Evolutionary conservation across 2,888 invertebrate species (phyloP).

Genomic region (Cyaniris semiargus): DNA sequence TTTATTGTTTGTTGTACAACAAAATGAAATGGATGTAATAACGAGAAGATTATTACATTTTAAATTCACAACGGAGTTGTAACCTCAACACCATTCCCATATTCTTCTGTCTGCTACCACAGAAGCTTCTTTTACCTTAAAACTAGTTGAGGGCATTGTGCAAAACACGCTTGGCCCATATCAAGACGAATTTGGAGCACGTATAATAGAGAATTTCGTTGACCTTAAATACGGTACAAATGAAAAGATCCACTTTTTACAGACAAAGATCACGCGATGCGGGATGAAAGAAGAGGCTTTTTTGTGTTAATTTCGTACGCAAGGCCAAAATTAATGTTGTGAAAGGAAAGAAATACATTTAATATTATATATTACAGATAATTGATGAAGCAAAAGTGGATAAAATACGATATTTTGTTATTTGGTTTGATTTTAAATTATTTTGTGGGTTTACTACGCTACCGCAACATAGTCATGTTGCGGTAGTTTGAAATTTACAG

Average conservation of each 20-base stretch:
- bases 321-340: conserved; percentile 33
- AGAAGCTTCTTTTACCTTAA: background rate
- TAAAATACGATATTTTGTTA: background rate
- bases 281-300: conserved; percentile 35
- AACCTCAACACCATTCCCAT: background rate
- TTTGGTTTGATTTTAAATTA: background rate
- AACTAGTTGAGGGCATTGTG: background rate
- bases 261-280: conserved; percentile 46
- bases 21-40: background rate
- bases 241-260: conserved; percentile 40
- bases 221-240: conserved; percentile 47
- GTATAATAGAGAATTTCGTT: conserved; percentile 29
- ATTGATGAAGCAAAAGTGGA: conserved; percentile 4
- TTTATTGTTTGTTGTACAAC: background rate
- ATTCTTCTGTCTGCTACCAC: background rate
- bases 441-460: background rate
- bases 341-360: conserved; percentile 19
- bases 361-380: conserved; percentile 12
- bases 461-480: too few species aligned
- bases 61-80: background rate
- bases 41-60: background rate
- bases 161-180: conserved; percentile 18
- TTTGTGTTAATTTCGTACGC: conserved; percentile 28
- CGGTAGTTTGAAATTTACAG: too few species aligned
- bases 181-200: conserved; percentile 19